phyloP scores from a whole-genome alignment of 2,888 invertebrate genomes.

The Acrocera orbiculus region DNA sequence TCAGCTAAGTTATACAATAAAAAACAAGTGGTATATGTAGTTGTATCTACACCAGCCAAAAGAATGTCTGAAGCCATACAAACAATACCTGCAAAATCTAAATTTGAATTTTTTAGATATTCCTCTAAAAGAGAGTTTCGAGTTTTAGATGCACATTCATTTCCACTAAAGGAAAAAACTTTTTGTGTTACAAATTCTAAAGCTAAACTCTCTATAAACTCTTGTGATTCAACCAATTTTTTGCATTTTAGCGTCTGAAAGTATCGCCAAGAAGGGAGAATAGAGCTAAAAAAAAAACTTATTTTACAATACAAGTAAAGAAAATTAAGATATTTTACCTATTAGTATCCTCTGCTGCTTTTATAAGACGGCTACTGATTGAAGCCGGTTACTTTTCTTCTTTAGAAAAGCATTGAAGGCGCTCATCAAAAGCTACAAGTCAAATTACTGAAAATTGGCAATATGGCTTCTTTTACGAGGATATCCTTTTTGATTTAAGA shows the following conservation, averaged over 20 bases:
- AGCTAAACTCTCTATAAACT: constrained; percentile 55
- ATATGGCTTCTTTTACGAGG: constrained; percentile 67
- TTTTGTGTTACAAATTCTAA: constrained; percentile 43
- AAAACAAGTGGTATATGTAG: constrained; percentile 60
- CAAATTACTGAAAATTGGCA: constrained; percentile 64
- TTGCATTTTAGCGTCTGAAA: constrained; percentile 56
- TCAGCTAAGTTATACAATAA: constrained; percentile 60
- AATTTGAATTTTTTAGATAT: constrained; percentile 48
- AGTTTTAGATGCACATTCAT: constrained; percentile 9
- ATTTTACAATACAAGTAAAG: too few relatives aligned
- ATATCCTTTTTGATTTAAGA: constrained; percentile 45
- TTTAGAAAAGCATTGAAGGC: constrained; percentile 46
- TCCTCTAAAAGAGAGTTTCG: constrained; percentile 41
- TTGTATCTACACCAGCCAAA: constrained; percentile 75
- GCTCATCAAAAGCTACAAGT: constrained; percentile 48
- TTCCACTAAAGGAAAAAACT: constrained; percentile 34
- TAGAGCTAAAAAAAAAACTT: constrained; percentile 15
- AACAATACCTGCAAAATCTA: constrained; percentile 61
- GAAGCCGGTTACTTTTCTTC: constrained; percentile 41
- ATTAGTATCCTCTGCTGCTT: constrained; percentile 57
- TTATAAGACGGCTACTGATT: constrained; percentile 46
- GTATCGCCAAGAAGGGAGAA: constrained; percentile 41
- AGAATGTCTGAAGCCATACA: constrained; percentile 72
- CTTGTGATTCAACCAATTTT: constrained; percentile 47
- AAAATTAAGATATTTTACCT: constrained; percentile 51